Evolutionary conservation across 2,888 invertebrate genomes (phyloP), one percentile per base, ranked within the genome.

Genomic region (Drosophila suboccidentalis): DNA sequence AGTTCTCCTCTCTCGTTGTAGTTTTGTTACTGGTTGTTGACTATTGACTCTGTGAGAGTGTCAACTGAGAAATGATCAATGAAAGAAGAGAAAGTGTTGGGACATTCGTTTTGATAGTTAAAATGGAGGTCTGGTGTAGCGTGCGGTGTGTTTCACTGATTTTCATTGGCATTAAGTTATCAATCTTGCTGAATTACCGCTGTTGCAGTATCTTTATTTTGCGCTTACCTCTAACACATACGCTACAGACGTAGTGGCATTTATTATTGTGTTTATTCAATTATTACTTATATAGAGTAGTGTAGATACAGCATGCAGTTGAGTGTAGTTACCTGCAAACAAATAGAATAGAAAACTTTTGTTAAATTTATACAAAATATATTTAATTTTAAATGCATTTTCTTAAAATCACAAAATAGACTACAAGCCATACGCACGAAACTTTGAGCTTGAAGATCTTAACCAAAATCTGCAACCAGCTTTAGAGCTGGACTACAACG

Each of bases 321-420:
- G 11, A 13, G 53, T 53, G 26, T 78, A 72, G 32, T 80, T 80
- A 80, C 80, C 84, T 83, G 80, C 32, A 79, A 82, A 41, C 47
- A 80, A 64, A 51, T 11, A 19, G 32, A 60, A 53, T 10, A 1
- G 11, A 39, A n/a, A 38, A n/a, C 8, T 5, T 22, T 13, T 50
- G n/a, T 36, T 46, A n/a, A 46, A 49, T 61, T 44, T 34, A 70
- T 44, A 13, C 13, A 43, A 54, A 51, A 61, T 71, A 64, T 39
- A 49, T 50, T n/a, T 29, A 8, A 51, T 63, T 57, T 50, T 13
- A 54, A 71, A 43, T 63, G 43, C 34, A 51, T 47, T 54, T 38
- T 19, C 11, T 19, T 41, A 43, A 43, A 51, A 6, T 38, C 6
- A 38, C 36, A 38, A 29, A 8, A 8, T 29, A 8, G 29, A 29